A percentile compares a stretch with the other conserved stretches of the same genome.
Evolutionary conservation across 2,797 vertebrate genomes (phyloP).

Genomic region (Tapera naevia): DNA sequence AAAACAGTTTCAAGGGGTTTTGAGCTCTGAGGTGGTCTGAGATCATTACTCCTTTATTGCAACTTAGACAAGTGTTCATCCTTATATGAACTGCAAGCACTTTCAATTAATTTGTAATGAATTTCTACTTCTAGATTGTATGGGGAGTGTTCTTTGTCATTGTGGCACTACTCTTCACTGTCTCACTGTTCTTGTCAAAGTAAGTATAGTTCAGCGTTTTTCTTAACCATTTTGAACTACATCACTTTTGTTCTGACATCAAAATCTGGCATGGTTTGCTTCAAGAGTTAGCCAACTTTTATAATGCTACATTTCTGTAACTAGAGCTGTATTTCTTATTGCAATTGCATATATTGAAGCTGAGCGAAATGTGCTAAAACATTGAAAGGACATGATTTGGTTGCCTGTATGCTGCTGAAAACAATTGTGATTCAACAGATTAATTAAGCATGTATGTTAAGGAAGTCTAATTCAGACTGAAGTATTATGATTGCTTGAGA

Average conservation of each 20-base stretch:
- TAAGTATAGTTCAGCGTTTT: constrained; percentile 77
- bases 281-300: neutral
- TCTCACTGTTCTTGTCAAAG: constrained; percentile 97
- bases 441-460: neutral
- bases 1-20: neutral
- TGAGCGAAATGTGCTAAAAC: neutral
- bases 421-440: neutral
- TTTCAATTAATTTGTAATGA: constrained; percentile 10
- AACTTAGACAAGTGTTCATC: neutral
- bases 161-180: constrained; percentile 90
- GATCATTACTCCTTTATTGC: neutral
- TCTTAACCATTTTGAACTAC: neutral
- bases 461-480: neutral
- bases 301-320: neutral
- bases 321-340: neutral
- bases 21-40: neutral
- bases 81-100: neutral
- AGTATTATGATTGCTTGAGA: neutral
- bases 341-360: neutral
- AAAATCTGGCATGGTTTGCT: neutral
- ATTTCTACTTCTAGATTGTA: constrained; percentile 83
- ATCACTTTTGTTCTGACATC: neutral
- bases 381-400: neutral
- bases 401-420: neutral
- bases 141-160: constrained; percentile 93